phyloP scores from a whole-genome alignment of 2,113 vertebrate species.

The Solenodon paradoxus region DNA sequence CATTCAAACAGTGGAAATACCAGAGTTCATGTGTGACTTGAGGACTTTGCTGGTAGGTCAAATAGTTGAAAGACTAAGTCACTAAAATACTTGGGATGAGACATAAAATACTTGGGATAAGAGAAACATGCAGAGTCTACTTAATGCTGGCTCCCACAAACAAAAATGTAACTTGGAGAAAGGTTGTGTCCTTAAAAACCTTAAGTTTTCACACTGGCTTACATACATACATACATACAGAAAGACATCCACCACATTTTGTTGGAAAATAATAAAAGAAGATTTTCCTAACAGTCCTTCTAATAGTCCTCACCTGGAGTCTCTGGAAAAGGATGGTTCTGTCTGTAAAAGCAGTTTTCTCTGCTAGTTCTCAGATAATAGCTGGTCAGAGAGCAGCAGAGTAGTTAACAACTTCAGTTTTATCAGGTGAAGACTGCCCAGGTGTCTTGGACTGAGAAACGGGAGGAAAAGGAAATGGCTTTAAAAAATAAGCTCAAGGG shows the following conservation, averaged over 20 bases:
- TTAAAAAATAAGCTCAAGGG: conserved; percentile 45
- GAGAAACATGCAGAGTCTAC: neutral
- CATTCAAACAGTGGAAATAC: neutral
- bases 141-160: neutral
- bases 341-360: neutral
- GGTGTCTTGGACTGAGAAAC: conserved; percentile 38
- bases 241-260: neutral
- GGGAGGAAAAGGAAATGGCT: conserved; percentile 49
- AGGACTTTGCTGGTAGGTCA: neutral
- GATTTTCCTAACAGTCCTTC: conserved; percentile 68
- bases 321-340: neutral
- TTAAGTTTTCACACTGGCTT: neutral
- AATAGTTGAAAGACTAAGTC: neutral
- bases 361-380: conserved; percentile 60
- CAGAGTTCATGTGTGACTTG: neutral
- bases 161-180: neutral
- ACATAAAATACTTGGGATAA: neutral
- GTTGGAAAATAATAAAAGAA: conserved; percentile 22
- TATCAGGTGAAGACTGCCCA: conserved; percentile 45
- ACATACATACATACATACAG: neutral
- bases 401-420: conserved; percentile 61
- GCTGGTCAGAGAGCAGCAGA: conserved; percentile 54
- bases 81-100: neutral
- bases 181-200: neutral
- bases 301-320: conserved; percentile 7